phyloP scores from a whole-genome alignment of 2,113 vertebrate species.

The Craseonycteris thonglongyai region DNA sequence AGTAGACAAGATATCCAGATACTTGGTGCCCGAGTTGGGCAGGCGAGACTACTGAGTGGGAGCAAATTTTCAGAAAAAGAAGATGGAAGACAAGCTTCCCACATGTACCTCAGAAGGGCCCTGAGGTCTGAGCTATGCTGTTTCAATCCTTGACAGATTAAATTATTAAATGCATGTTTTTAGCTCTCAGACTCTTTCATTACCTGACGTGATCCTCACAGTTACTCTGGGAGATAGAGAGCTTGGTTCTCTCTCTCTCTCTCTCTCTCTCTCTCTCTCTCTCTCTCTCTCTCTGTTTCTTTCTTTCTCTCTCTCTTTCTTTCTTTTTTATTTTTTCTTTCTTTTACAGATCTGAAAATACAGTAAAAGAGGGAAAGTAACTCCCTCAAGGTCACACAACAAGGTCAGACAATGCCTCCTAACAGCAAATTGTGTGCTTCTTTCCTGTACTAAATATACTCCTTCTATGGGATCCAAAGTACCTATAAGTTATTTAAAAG shows the following conservation, averaged over 20 bases:
- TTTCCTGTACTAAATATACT: background rate
- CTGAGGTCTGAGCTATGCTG: background rate
- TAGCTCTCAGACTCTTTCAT: background rate
- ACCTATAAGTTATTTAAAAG: background rate
- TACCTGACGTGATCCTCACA: no score
- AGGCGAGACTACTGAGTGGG: background rate
- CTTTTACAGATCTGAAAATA: background rate
- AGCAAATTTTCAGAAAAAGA: conserved; percentile 40
- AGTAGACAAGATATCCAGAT: background rate
- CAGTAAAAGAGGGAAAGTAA: background rate
- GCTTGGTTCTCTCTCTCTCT: background rate
- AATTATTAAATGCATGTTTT: background rate
- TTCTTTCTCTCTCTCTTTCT: background rate
- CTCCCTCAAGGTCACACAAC: no score
- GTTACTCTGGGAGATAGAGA: background rate
- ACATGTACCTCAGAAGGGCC: background rate
- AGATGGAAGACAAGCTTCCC: background rate
- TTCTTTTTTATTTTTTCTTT: background rate
- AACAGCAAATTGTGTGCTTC: background rate
- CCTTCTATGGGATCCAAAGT: background rate
- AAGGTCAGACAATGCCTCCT: background rate
- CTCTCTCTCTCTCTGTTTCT: no score
- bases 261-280: background rate
- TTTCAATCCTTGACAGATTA: background rate
- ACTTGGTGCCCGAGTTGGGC: background rate